Base-by-base conservation (phyloP, 2,113 vertebrate species). In the Ammodytes dubius region DNA sequence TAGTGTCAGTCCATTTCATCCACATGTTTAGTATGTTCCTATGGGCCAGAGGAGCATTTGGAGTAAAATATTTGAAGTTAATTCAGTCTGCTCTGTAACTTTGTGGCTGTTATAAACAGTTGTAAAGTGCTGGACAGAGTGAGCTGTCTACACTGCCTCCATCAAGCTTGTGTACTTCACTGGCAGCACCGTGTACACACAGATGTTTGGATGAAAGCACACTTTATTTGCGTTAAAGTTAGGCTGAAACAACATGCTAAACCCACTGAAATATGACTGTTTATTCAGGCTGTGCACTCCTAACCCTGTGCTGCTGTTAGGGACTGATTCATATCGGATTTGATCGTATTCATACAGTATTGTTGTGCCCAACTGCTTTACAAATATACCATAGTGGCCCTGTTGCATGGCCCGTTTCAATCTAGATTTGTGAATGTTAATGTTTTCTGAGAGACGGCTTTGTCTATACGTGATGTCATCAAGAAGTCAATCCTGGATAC, bases 161-260 rank as follows among this genome's bases (percentile, higher is more conserved):
- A 12, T 42, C n/a, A 54, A 35, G 50, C 70, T 81, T 85, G 82
- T 81, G 7, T 76, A 81, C 73, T 59, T 57, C 57, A 9, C 53
- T 88, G 78, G 86, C 83, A 86, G 79, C 70, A 35, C 81, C 49
- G 4, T 27, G 78, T 89, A 89, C 85, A 87, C 85, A 81, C 66
- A 12, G 47, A 40, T 89, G 87, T 88, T 89, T 86, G 71, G 65
- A 81, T 74, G 60, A 84, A 75, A 37, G 60, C 64, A 15, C 53
- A 56, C 49, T 88, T 84, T 88, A 88, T 89, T 89, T 88, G 82
- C 64, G 56, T 72, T 54, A 50, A 45, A 11, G 72, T 83, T 40
- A 60, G 70, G 50, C 65, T 50, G 13, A 19, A 70, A 74, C 76
- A 79, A 82, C 85, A 79, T 64, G 69, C 75, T 86, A 52, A 73